These are phyloP conservation scores for Rhopalosiphum maidis DNA, from an alignment of 1,140 invertebrate species.

Conservation along the genomic window DNA sequence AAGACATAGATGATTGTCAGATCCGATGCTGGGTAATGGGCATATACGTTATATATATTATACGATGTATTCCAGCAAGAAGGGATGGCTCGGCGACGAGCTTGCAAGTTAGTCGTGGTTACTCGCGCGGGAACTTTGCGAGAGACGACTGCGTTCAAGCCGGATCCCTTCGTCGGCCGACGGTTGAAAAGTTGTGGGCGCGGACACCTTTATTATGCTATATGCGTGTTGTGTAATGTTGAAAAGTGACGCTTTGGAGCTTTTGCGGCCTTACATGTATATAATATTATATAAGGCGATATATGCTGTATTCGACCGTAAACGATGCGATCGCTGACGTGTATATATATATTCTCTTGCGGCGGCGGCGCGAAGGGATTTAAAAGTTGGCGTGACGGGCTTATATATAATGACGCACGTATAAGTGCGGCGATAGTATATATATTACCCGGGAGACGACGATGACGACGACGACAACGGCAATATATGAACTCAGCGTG, in stretches of 20 bases:
- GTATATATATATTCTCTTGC: background rate
- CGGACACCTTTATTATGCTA: background rate
- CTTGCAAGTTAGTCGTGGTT: background rate
- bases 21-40: no score
- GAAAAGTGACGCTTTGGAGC: conserved; percentile 13
- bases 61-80: background rate
- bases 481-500: background rate
- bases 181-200: background rate
- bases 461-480: background rate
- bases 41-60: background rate
- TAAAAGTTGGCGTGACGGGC: conserved; percentile 41
- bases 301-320: conserved; percentile 28
- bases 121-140: background rate
- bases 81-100: background rate
- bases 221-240: background rate
- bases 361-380: background rate
- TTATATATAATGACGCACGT: background rate
- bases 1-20: no score
- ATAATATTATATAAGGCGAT: background rate
- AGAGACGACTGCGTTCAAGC: background rate
- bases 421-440: background rate
- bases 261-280: background rate
- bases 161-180: background rate
- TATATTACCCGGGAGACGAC: background rate
- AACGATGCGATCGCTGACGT: conserved; percentile 33